phyloP scores from a whole-genome alignment of 2,888 invertebrate genomes.

The Sylvicola fuscatus region DNA sequence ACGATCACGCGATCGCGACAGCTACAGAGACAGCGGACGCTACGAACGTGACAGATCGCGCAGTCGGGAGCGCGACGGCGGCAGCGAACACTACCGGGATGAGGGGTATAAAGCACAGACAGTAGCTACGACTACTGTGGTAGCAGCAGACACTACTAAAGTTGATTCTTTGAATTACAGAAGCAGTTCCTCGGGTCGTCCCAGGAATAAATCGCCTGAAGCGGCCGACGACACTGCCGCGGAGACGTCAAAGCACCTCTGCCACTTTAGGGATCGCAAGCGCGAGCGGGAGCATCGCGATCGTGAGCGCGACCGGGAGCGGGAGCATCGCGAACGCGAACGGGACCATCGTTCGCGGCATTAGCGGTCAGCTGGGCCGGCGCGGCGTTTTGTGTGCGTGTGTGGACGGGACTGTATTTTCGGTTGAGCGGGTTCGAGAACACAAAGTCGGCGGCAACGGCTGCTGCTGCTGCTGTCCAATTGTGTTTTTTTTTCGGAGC shows the following conservation, averaged over 20 bases:
- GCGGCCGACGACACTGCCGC: slow-evolving; percentile 25
- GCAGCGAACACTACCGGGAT: slow-evolving; percentile 4
- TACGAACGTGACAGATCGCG: slow-evolving; percentile 48
- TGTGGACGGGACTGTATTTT: too few species aligned
- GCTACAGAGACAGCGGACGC: slow-evolving; percentile 25
- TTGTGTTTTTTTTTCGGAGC: too few species aligned
- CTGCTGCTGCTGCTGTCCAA: too few species aligned
- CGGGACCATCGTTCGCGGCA: slow-evolving; percentile 50
- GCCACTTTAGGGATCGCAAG: slow-evolving; percentile 80
- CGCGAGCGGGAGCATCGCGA: slow-evolving; percentile 48
- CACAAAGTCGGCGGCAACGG: too few species aligned
- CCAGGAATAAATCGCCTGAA: slow-evolving; percentile 32
- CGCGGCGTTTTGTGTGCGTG: too few species aligned
- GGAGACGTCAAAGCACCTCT: slow-evolving; percentile 28
- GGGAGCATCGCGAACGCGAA: slow-evolving; percentile 43
- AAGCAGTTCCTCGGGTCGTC: slow-evolving; percentile 29
- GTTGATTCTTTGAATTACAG: slow-evolving; percentile 14
- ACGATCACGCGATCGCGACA: slow-evolving; percentile 31
- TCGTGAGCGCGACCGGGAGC: slow-evolving; percentile 66
- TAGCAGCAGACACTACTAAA: slow-evolving; percentile 3
- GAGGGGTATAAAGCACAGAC: slow-evolving; percentile 2
- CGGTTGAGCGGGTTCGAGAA: too few species aligned
- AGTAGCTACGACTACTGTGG: not conserved
- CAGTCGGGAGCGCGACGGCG: slow-evolving; percentile 42
- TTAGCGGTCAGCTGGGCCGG: slow-evolving; percentile 16